Conservation (phyloP, 2,888 invertebrate species). For the Gymnosoma rotundatum region DNA sequence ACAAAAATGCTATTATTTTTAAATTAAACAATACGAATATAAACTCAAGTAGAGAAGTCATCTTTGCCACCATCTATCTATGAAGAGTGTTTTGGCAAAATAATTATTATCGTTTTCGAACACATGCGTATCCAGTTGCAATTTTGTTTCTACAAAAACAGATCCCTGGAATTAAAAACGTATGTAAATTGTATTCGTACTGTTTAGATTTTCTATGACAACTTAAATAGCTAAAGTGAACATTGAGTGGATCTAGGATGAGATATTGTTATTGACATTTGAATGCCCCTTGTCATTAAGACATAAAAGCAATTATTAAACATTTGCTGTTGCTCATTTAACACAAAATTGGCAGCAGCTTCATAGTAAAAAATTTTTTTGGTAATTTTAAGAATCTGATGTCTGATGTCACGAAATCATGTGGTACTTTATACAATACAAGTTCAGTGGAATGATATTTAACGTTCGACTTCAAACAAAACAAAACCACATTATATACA, state of each 20-base stretch:
- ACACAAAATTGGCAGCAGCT: no score
- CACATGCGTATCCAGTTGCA: slow-evolving; percentile 22
- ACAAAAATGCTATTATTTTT: slow-evolving; percentile 18
- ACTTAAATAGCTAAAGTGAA: neutral
- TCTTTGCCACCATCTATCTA: neutral
- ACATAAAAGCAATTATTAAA: no score
- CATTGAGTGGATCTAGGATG: neutral
- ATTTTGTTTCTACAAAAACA: neutral
- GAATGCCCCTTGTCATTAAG: neutral
- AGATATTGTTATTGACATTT: neutral
- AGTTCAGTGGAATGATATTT: no score
- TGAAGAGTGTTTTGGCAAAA: slow-evolving; percentile 1
- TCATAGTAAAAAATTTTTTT: no score
- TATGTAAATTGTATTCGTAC: slow-evolving; percentile 23
- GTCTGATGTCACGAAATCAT: no score
- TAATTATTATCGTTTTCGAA: slow-evolving; percentile 28
- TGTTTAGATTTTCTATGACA: neutral
- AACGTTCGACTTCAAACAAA: no score
- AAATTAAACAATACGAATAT: slow-evolving; percentile 17
- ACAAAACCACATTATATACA: no score
- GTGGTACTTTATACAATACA: no score
- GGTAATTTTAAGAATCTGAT: no score
- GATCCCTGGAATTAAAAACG: neutral
- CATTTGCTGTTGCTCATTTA: no score
- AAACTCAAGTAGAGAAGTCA: slow-evolving; percentile 31